A percentile compares a stretch with the other conserved stretches of the same genome.
These are phyloP conservation scores for Caenorhabditis sp. DNA, from an alignment of 2,888 invertebrate species.

Conservation along the genomic window DNA sequence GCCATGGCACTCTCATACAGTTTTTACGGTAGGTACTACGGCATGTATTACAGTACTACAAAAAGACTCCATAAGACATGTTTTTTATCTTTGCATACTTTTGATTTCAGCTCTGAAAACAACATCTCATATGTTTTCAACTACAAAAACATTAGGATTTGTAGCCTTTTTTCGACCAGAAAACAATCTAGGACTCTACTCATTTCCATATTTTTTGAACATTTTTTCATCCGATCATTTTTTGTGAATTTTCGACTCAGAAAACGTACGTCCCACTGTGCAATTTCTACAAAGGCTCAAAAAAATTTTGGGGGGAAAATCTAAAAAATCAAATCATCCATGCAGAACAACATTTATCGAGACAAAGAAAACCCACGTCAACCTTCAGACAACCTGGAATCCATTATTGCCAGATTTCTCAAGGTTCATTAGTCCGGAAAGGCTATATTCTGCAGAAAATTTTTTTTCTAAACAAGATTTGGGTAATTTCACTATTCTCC, in stretches of 20 bases:
- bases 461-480: slow-evolving; percentile 15
- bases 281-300: background rate
- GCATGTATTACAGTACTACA: too few relatives aligned
- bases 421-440: slow-evolving; percentile 37
- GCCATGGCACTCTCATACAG: too few relatives aligned
- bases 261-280: background rate
- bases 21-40: too few relatives aligned
- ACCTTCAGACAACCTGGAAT: slow-evolving; percentile 19
- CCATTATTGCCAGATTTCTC: slow-evolving; percentile 10
- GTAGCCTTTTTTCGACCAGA: too few relatives aligned
- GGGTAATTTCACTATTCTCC: slow-evolving; percentile 9
- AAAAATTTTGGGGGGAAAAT: background rate
- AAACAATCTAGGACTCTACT: too few relatives aligned
- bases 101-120: too few relatives aligned
- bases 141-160: too few relatives aligned
- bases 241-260: background rate
- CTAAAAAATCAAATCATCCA: slow-evolving; percentile 28
- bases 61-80: too few relatives aligned
- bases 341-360: slow-evolving; percentile 1
- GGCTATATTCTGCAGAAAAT: background rate
- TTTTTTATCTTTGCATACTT: too few relatives aligned
- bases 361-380: slow-evolving; percentile 30
- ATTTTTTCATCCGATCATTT: too few relatives aligned
- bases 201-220: too few relatives aligned
- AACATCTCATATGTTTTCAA: too few relatives aligned